Conservation (phyloP, 30 jellyfish, hydroid and myxozoan genomes). For the Pseudorhiza aurosa region DNA sequence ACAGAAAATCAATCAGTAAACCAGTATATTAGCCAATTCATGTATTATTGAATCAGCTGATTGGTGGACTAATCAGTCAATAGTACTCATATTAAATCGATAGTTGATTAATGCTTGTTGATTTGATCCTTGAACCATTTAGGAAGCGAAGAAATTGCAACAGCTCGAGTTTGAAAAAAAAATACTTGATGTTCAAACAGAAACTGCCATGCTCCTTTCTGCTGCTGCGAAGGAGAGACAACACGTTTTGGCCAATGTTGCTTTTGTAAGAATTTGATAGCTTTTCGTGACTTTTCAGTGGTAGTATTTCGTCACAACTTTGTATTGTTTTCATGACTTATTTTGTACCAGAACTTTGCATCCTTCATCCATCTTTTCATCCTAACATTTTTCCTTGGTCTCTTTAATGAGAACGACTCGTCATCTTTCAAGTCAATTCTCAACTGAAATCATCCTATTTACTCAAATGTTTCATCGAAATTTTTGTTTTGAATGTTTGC, state of each 20-base stretch:
- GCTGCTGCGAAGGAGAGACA: slow-evolving; percentile 69
- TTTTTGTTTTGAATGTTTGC: not conserved
- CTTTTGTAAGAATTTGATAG: slow-evolving; percentile 33
- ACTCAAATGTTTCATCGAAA: not conserved
- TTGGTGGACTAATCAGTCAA: too few relatives aligned
- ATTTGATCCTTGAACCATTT: not conserved
- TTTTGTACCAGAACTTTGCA: not conserved
- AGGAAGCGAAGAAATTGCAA: slow-evolving; percentile 47
- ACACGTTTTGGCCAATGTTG: slow-evolving; percentile 52
- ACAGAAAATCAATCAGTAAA: too few relatives aligned
- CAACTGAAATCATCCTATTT: too few relatives aligned
- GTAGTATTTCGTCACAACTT: not conserved
- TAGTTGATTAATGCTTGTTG: not conserved
- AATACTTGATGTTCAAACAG: slow-evolving; percentile 58
- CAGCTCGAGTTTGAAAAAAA: slow-evolving; percentile 60
- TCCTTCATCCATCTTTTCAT: not conserved
- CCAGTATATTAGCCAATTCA: too few relatives aligned
- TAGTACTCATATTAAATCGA: too few relatives aligned
- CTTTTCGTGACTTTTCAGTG: not conserved
- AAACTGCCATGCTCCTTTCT: slow-evolving; percentile 48
- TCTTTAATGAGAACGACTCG: too few relatives aligned
- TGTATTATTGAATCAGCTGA: too few relatives aligned
- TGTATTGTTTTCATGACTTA: not conserved
- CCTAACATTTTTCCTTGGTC: too few relatives aligned
- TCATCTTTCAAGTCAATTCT: too few relatives aligned